These are phyloP conservation scores for Orthosia gothica DNA, from an alignment of 2,888 invertebrate species.

Conservation along the genomic window DNA sequence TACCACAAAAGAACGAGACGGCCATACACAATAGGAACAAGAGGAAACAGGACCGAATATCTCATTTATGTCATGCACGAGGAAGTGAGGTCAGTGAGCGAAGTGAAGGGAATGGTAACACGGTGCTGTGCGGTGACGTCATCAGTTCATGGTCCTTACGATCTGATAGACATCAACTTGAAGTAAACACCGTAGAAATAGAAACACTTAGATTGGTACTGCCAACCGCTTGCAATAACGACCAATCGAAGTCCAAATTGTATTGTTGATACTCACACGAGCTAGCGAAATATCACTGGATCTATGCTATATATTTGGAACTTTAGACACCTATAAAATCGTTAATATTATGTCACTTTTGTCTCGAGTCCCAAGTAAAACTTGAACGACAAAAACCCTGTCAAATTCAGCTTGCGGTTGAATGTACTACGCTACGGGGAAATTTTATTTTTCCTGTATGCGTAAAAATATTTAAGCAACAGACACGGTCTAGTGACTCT, in stretches of 20 bases:
- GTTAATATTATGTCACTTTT: too few relatives aligned
- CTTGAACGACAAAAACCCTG: not conserved
- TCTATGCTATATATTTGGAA: too few relatives aligned
- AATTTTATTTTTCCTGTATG: conserved; percentile 1
- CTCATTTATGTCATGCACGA: conserved; percentile 47
- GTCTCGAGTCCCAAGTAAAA: not conserved
- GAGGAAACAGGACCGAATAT: conserved; percentile 31
- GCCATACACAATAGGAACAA: conserved; percentile 13
- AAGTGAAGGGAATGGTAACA: conserved; percentile 66
- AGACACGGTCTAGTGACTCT: conserved; percentile 3
- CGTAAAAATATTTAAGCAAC: not conserved
- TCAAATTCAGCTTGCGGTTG: not conserved
- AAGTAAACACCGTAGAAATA: not conserved
- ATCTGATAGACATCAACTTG: conserved; percentile 30
- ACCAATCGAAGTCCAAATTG: not conserved
- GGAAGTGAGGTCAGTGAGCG: conserved; percentile 63
- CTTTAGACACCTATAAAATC: too few relatives aligned
- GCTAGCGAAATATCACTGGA: too few relatives aligned
- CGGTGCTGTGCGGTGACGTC: conserved; percentile 43
- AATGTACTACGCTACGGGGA: not conserved
- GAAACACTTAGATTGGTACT: not conserved
- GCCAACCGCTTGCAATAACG: not conserved
- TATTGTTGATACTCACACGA: too few relatives aligned
- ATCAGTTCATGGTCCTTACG: conserved; percentile 39
- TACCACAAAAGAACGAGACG: conserved; percentile 40